Conservation (phyloP, 2,888 invertebrate species). For the Orchestes rusci region DNA sequence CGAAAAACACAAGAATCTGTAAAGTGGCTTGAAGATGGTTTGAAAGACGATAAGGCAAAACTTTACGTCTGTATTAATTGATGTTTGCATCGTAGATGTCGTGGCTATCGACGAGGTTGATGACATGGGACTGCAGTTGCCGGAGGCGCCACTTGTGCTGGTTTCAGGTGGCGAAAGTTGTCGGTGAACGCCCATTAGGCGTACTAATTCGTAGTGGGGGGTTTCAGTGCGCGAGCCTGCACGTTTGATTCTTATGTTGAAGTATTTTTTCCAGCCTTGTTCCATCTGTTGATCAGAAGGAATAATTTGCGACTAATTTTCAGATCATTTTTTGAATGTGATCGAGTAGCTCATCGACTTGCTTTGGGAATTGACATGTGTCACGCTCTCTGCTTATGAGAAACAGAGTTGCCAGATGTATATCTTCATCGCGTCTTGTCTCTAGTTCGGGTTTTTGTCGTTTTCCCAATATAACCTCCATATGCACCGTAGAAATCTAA, state of each 20-base stretch:
- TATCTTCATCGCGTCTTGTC: no score
- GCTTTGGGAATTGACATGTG: no score
- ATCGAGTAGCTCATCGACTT: no score
- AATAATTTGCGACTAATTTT: no score
- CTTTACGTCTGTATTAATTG: conserved; percentile 17
- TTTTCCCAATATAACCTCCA: no score
- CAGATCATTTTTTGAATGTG: no score
- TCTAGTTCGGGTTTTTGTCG: no score
- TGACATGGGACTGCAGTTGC: conserved; percentile 1
- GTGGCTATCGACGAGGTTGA: conserved; percentile 9
- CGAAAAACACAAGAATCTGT: conserved; percentile 64
- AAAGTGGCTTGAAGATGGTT: conserved; percentile 15
- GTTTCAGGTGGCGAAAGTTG: conserved; percentile 19
- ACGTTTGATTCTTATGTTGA: conserved; percentile 51
- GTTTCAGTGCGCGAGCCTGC: conserved; percentile 67
- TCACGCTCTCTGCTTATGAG: no score
- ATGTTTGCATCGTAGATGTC: conserved; percentile 6
- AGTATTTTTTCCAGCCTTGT: conserved; percentile 47
- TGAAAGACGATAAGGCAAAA: not conserved
- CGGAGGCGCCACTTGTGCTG: not conserved
- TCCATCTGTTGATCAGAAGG: conserved; percentile 4
- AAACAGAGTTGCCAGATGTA: no score
- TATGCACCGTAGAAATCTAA: no score
- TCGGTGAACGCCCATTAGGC: conserved; percentile 54
- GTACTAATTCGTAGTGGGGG: conserved; percentile 62